A percentile compares a stretch with the other conserved stretches of the same genome.
Conservation (phyloP, 2,888 invertebrate genomes). For the Limnephilus lunatus region DNA sequence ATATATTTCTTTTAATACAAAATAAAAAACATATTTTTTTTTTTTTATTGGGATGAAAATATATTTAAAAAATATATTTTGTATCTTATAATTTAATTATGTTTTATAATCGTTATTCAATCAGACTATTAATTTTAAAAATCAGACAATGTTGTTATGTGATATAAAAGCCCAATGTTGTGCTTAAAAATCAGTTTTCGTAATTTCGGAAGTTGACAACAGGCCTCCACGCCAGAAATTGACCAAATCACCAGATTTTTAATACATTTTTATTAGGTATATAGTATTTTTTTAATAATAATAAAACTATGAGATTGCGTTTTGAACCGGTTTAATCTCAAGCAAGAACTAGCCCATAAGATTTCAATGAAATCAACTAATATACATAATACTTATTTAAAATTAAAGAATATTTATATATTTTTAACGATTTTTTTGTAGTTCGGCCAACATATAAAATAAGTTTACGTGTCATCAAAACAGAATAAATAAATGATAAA, state of each 20-base stretch:
- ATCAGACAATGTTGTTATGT: not conserved
- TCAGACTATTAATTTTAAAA: no score
- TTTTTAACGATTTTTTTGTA: not conserved
- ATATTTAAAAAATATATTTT: no score
- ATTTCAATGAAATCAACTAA: constrained; percentile 15
- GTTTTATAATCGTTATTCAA: no score
- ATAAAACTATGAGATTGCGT: constrained; percentile 12
- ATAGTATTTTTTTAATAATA: not conserved
- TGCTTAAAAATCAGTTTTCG: not conserved
- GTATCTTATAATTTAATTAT: no score
- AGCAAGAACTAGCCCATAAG: not conserved
- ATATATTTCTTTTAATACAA: no score
- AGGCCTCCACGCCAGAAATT: not conserved
- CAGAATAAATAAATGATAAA: not conserved
- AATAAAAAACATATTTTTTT: no score
- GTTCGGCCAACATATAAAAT: not conserved
- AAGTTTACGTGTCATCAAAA: not conserved
- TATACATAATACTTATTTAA: not conserved
- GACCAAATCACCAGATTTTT: not conserved
- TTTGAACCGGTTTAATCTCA: constrained; percentile 16
- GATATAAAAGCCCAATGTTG: not conserved
- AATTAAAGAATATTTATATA: not conserved
- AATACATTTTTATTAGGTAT: not conserved
- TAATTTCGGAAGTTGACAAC: constrained; percentile 20
- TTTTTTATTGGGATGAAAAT: no score